A percentile compares a stretch with the other conserved stretches of the same genome.
phyloP scores from a whole-genome alignment of 2,888 invertebrate species.

The Dinocampus coccinellae region DNA sequence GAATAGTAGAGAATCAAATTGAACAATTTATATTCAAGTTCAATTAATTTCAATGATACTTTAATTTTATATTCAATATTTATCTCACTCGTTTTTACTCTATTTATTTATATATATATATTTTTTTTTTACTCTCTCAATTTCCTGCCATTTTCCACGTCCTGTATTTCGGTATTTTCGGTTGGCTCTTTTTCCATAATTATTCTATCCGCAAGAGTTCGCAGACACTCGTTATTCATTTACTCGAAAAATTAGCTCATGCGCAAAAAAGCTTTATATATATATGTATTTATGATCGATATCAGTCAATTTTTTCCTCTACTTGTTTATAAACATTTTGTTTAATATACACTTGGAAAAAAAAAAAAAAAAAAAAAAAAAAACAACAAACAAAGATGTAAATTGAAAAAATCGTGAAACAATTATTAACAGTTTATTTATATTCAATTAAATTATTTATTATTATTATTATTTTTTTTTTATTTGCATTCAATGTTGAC shows the following conservation, averaged over 20 bases:
- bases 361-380: too few relatives aligned
- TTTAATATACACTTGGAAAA: too few relatives aligned
- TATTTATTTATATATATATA: not conserved
- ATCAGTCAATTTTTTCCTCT: slow-evolving; percentile 36
- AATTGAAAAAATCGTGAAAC: too few relatives aligned
- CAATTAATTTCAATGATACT: not conserved
- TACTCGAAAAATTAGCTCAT: slow-evolving; percentile 66
- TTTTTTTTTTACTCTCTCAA: slow-evolving; percentile 37
- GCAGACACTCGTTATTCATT: slow-evolving; percentile 66
- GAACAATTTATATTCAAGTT: not conserved
- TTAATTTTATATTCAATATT: not conserved
- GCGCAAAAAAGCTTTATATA: slow-evolving; percentile 52
- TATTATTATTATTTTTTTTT: too few relatives aligned
- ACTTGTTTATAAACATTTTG: not conserved
- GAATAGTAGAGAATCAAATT: not conserved
- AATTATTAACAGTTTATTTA: too few relatives aligned
- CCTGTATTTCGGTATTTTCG: too few relatives aligned
- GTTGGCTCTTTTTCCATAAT: slow-evolving; percentile 6
- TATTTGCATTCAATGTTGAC: too few relatives aligned
- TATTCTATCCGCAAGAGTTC: slow-evolving; percentile 35
- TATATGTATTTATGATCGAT: slow-evolving; percentile 44
- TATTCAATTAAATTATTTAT: too few relatives aligned
- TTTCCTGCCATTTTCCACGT: slow-evolving; percentile 35
- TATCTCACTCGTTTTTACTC: not conserved
- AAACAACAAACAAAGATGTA: too few relatives aligned